Conservation (phyloP, 1,140 invertebrate genomes). For the Camponotus pennsylvanicus region DNA sequence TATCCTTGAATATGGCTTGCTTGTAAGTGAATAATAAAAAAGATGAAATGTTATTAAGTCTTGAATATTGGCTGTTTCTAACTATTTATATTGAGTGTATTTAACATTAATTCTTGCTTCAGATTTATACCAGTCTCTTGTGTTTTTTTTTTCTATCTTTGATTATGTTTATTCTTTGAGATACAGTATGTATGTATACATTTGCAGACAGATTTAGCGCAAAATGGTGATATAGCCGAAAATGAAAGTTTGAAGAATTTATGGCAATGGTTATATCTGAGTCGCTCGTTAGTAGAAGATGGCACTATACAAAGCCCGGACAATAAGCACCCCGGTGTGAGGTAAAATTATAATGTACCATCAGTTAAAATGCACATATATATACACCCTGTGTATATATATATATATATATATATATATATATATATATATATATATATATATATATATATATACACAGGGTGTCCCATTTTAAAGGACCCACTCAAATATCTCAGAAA, state of each 20-base stretch:
- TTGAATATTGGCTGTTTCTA: no score
- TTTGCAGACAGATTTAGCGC: constrained; percentile 81
- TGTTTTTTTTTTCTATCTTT: not conserved
- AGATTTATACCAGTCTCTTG: not conserved
- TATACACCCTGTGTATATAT: no score
- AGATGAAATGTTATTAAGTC: no score
- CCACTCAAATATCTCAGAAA: no score
- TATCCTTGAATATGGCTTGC: constrained; percentile 92
- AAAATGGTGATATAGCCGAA: constrained; percentile 90
- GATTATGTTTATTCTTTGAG: not conserved
- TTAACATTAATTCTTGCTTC: not conserved
- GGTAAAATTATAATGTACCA: constrained; percentile 69
- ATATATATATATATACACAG: no score
- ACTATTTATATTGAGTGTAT: not conserved
- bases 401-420: no score
- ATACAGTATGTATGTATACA: constrained; percentile 29
- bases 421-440: no score
- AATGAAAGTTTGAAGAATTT: constrained; percentile 89
- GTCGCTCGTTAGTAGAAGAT: constrained; percentile 90
- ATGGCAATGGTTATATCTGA: constrained; percentile 92
- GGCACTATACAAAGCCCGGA: constrained; percentile 87
- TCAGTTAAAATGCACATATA: not conserved
- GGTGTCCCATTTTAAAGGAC: no score
- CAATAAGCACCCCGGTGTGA: constrained; percentile 91
- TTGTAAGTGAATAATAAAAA: constrained; percentile 85